These are phyloP conservation scores for Idris sp. DNA, from an alignment of 1,140 invertebrate species.

Conservation along the genomic window DNA sequence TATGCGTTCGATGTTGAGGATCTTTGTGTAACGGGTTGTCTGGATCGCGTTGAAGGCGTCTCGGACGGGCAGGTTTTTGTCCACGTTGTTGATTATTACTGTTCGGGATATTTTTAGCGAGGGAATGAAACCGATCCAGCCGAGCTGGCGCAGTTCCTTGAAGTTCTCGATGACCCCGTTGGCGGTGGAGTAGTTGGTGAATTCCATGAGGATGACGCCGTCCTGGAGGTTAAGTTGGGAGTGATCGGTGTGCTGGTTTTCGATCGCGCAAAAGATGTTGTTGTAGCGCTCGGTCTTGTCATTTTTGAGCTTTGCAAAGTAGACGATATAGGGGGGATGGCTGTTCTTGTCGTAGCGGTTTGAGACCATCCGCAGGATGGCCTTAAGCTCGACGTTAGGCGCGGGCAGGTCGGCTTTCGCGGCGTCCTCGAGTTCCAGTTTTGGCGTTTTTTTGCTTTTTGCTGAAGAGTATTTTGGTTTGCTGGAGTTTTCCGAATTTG, in stretches of 20 bases:
- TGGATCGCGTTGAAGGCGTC: slow-evolving; percentile 1
- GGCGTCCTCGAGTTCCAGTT: too few relatives aligned
- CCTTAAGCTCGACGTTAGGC: slow-evolving; percentile 5
- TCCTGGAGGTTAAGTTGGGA: neutral
- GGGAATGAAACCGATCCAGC: slow-evolving; percentile 36
- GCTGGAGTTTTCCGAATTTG: too few relatives aligned
- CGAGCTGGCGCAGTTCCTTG: slow-evolving; percentile 19
- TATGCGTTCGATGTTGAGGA: slow-evolving; percentile 11
- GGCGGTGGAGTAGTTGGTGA: slow-evolving; percentile 15
- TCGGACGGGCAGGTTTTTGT: neutral
- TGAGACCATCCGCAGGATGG: slow-evolving; percentile 8
- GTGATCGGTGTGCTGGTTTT: slow-evolving; percentile 12
- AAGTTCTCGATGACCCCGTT: slow-evolving; percentile 16
- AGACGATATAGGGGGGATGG: slow-evolving; percentile 33
- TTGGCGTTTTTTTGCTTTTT: too few relatives aligned
- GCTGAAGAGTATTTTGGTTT: too few relatives aligned
- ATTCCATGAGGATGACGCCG: slow-evolving; percentile 33
- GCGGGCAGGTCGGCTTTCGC: too few relatives aligned
- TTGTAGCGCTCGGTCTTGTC: neutral
- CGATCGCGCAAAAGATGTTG: slow-evolving; percentile 23
- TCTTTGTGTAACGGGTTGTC: slow-evolving; percentile 7
- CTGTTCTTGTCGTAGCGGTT: slow-evolving; percentile 36
- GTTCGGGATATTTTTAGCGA: slow-evolving; percentile 22
- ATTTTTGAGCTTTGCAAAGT: slow-evolving; percentile 19
- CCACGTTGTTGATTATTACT: slow-evolving; percentile 28